Percentiles rank a stretch among this genome's conserved stretches.
These are phyloP conservation scores for Darevskia mixta DNA, from an alignment of 2,797 vertebrate species.

Conservation along the genomic window DNA sequence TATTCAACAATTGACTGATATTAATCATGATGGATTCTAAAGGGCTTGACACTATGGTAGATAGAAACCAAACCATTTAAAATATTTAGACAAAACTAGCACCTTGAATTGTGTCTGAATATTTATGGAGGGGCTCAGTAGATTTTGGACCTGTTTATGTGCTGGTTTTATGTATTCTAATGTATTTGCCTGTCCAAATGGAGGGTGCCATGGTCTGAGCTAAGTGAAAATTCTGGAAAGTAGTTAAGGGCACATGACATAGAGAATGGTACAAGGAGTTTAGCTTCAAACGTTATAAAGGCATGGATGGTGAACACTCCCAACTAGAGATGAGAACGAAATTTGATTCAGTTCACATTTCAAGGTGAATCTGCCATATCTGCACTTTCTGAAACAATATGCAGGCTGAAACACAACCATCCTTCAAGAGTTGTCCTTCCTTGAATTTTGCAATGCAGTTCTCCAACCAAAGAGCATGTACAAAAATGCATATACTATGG, in stretches of 20 bases:
- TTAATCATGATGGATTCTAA: neutral
- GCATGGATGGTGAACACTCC: no score
- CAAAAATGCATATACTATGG: no score
- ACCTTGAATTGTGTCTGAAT: neutral
- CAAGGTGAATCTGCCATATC: no score
- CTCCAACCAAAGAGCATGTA: no score
- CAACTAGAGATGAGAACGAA: no score
- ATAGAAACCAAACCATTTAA: neutral
- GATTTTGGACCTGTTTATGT: neutral
- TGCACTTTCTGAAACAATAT: no score
- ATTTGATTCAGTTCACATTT: no score
- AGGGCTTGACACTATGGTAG: neutral
- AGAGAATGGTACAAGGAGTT: neutral
- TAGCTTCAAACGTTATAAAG: neutral
- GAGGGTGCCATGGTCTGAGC: neutral
- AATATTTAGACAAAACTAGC: neutral
- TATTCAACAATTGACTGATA: neutral
- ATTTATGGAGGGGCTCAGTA: neutral
- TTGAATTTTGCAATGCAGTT: no score
- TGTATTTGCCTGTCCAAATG: neutral
- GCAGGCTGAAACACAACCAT: no score
- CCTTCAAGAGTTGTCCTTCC: no score
- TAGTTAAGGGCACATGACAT: neutral
- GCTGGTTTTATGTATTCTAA: neutral
- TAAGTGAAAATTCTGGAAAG: neutral